Conservation (phyloP, 2,113 vertebrate genomes). For the Tupaia chinensis region DNA sequence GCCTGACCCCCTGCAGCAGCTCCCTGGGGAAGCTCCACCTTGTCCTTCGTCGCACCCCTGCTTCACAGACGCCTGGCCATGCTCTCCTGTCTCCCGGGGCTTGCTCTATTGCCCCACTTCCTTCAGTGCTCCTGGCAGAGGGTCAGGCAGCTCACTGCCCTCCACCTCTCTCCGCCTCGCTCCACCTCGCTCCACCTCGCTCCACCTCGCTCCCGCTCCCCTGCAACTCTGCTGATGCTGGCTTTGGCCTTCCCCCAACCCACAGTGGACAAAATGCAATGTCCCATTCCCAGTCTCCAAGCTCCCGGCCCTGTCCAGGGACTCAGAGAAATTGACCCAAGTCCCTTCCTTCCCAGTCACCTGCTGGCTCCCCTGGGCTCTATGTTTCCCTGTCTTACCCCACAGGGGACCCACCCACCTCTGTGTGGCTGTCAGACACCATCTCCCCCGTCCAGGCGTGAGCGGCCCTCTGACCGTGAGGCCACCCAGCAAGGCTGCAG, state of each 20-base stretch:
- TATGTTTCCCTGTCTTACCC: neutral
- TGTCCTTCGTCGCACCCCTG: neutral
- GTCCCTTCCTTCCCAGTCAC: neutral
- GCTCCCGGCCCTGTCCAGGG: neutral
- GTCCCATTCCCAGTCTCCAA: too few species aligned
- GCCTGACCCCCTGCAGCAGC: neutral
- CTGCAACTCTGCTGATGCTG: neutral
- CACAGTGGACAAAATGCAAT: fast-evolving
- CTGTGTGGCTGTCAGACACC: neutral
- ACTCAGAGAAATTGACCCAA: neutral
- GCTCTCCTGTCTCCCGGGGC: neutral
- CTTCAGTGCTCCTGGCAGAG: neutral
- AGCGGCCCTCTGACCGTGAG: fast-evolving
- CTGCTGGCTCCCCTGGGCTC: neutral
- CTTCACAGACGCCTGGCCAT: fast-evolving
- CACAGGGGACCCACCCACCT: neutral
- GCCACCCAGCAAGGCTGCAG: neutral
- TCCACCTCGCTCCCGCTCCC: too few species aligned
- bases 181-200: too few species aligned
- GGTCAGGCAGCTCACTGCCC: fast-evolving
- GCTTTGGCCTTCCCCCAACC: neutral
- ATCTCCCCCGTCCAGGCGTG: neutral
- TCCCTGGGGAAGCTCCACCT: fast-evolving
- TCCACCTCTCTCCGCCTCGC: too few species aligned
- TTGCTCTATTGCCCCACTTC: neutral